Conservation (phyloP, 2,888 invertebrate species). For the Eilema depressum region DNA sequence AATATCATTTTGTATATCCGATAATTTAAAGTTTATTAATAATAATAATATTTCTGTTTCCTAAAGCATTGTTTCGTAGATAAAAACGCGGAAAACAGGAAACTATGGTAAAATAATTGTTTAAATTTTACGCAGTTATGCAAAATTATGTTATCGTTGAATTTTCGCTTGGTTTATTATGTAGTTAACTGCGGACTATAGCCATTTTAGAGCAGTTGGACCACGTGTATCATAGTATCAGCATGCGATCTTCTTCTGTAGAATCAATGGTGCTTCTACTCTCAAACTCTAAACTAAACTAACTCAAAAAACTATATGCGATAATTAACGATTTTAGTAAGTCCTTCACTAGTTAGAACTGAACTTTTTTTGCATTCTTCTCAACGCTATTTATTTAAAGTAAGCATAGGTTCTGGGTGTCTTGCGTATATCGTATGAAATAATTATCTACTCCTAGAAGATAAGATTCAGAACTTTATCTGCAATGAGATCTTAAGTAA, state of each 20-base stretch:
- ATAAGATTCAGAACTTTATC: neutral
- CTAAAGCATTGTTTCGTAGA: slow-evolving; percentile 26
- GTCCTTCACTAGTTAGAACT: neutral
- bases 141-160: neutral
- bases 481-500: neutral
- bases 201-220: no score
- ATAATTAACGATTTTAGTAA: neutral
- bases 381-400: no score
- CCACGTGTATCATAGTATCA: no score
- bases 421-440: neutral
- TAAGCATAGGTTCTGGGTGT: neutral
- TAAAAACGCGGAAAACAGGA: slow-evolving; percentile 14
- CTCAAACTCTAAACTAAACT: no score
- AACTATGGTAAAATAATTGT: neutral
- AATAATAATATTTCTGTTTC: slow-evolving; percentile 1
- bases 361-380: no score
- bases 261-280: no score
- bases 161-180: neutral
- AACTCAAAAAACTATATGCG: no score
- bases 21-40: neutral
- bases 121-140: neutral
- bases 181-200: no score
- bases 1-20: neutral
- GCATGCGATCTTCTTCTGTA: no score
- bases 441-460: neutral